Percentiles rank a stretch among this genome's conserved stretches.
These are phyloP conservation scores for Heliconius charithonia DNA, from an alignment of 2,888 invertebrate genomes.

Conservation along the genomic window DNA sequence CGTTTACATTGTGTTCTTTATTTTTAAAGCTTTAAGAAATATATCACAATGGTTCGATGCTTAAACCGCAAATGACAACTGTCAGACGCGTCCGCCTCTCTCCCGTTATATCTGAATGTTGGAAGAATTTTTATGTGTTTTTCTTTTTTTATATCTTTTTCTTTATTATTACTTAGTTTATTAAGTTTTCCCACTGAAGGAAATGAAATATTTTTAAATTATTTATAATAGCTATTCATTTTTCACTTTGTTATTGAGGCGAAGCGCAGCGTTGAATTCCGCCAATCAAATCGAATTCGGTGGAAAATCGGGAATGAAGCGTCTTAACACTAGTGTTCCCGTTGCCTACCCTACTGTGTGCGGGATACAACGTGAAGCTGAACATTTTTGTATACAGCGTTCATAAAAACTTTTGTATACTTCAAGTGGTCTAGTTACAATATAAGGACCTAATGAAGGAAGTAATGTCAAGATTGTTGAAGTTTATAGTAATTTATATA, in stretches of 20 bases:
- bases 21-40: constrained; percentile 18
- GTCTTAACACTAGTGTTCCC: too few species aligned
- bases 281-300: too few species aligned
- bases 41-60: constrained; percentile 10
- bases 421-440: not conserved
- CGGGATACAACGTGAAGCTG: too few species aligned
- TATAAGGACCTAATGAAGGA: not conserved
- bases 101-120: constrained; percentile 26
- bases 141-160: too few species aligned
- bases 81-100: not conserved
- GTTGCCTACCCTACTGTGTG: too few species aligned
- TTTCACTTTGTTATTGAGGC: too few species aligned
- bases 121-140: constrained; percentile 25
- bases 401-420: not conserved
- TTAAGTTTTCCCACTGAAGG: not conserved
- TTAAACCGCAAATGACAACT: constrained; percentile 27
- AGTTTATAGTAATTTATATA: not conserved
- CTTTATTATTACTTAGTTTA: not conserved
- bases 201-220: too few species aligned
- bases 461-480: not conserved
- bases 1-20: constrained; percentile 22
- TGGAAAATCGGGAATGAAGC: too few species aligned
- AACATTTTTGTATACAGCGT: not conserved
- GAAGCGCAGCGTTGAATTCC: too few species aligned
- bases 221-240: too few species aligned